Evolutionary conservation across 2,888 invertebrate species (phyloP), one percentile per base, ranked within the genome.

Genomic region (Phoenoteleia sp.): DNA sequence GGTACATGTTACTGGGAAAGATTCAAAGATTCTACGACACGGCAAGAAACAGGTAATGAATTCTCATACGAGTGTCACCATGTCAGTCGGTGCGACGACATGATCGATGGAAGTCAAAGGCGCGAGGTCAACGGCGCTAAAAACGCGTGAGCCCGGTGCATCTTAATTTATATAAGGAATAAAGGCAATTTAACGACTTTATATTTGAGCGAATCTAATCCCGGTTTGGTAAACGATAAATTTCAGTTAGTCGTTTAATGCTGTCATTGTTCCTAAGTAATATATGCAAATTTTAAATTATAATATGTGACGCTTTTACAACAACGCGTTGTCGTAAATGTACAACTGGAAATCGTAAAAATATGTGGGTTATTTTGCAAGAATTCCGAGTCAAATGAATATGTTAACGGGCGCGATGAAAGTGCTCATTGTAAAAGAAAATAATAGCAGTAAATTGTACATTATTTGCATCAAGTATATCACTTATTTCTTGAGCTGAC

Each of bases 31-130:
- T 79, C 64, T 71, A 36, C 33, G 58, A 4, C 45, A 42, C 33
- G 36, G 33, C 29, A 54, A 66, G 42, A 62, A 56, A 71, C 67
- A 82, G 58, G 52, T 71, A 69, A 84, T 80, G 80, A 74, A 84
- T 84, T 84, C 67, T 66, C 67, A 36, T 67, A 47, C 80, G 64
- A 83, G 75, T 80, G 80, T 85, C 82, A 72, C 66, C 49, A 42
- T 62, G 72, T 83, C 80, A 69, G 71, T 64, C 42, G 71, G 52
- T 81, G 69, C 54, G 67, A 62, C 72, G 77, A 81, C 64, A 75
- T 84, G 86, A 86, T 86, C 77, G 74, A 86, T 86, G 74, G 74
- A 69, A 69, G 72, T 69, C 66, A 60, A 83, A 77, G 81, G 60
- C 81, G 62, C 74, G 81, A 83, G 86, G 76, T 81, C 83, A 82